Conservation (phyloP, 2,113 vertebrate species). For the Sialia sialis region DNA sequence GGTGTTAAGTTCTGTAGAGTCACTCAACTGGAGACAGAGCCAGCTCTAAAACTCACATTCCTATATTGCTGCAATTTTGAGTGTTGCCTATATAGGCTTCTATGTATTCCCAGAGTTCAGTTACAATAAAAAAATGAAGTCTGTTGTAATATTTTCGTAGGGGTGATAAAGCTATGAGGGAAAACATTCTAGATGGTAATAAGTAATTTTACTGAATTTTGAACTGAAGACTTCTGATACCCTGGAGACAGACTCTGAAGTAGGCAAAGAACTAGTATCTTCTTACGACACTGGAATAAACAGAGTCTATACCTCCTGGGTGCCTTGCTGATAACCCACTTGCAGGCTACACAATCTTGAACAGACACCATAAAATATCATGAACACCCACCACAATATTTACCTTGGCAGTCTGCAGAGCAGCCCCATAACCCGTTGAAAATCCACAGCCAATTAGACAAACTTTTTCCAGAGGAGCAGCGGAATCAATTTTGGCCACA, state of each 20-base stretch:
- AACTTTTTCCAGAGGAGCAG: conserved; percentile 65
- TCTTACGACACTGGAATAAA: neutral
- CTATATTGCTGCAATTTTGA: neutral
- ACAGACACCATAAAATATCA: neutral
- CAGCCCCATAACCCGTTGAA: conserved; percentile 72
- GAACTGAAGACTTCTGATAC: neutral
- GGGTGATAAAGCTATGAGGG: neutral
- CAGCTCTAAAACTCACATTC: neutral
- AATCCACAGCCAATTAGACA: conserved; percentile 72
- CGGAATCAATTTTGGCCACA: conserved; percentile 47
- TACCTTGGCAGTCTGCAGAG: conserved; percentile 67
- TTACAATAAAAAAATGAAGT: neutral
- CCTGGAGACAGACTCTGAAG: neutral
- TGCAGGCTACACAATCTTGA: neutral
- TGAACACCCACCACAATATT: neutral
- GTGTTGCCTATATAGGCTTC: neutral
- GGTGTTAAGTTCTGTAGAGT: neutral
- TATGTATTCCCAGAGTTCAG: neutral
- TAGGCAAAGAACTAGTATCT: neutral
- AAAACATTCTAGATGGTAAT: neutral
- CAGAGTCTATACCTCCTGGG: neutral
- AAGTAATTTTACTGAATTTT: neutral
- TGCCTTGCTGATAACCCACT: neutral
- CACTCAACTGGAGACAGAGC: neutral
- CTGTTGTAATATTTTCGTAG: neutral